Base-by-base conservation (phyloP, 2,888 invertebrate species). In the Lysandra coridon region DNA sequence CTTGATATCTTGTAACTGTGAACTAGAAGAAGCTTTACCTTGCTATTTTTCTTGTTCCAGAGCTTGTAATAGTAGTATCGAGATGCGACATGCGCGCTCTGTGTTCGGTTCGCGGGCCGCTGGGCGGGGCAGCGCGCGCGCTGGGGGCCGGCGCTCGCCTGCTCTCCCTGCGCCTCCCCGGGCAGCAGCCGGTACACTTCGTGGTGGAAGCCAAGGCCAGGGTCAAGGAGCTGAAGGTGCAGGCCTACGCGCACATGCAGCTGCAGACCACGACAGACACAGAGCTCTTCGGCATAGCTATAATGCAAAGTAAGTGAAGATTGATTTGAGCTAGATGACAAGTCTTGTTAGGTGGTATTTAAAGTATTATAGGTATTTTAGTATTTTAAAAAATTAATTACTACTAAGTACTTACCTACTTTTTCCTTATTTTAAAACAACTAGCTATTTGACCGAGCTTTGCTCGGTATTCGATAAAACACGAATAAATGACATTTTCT, bases 241-340 rank as follows among this genome's bases (percentile, higher is more conserved):
- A 97, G 91, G 97, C 97, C 95, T 97, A 96, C 90, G 95, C 96
- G 82, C 97, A 98, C 93, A 96, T 98, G 86, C 96, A 96, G 88
- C 96, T 97, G 89, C 96, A 97, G 94, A 97, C 97, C 92, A 96
- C 98, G 96, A 96, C 96, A 92, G 98, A 98, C 93, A 96, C 96
- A 88, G 97, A 98, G 88, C 96, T 98, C 86, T 98, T 98, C 95
- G 98, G 98, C 88, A 95, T 98, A 90, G 97, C 98, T 86, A 95
- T 97, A 87, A 95, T 97, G 89, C 97, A 97, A 95, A 98, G 98
- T 98, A 91, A 96, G 92, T 86, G 62, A 77, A 44, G 64, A 37
- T 17, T 4, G 14, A 57, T 17, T 49, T 57, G 57, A 57, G 4
- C 17, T 57, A 4, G 57, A 17, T 57, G 17, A 57, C 4, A 17